Evolutionary conservation across 2,888 invertebrate genomes (phyloP).

Genomic region (Cecidostiba fungosa): DNA sequence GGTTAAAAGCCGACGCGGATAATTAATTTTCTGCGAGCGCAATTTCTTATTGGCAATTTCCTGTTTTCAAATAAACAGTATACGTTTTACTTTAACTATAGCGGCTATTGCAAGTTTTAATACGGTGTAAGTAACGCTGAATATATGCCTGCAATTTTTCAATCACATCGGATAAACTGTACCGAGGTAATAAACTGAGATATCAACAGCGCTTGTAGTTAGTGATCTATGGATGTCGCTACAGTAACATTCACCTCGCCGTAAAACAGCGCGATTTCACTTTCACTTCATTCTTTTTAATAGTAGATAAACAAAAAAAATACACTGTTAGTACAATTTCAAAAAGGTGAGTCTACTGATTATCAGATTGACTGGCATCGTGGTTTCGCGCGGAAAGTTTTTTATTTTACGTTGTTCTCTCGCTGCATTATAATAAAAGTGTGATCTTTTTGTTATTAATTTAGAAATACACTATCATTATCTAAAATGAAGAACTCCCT

Average conservation of each 20-base stretch:
- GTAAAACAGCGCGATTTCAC: constrained; percentile 7
- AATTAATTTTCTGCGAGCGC: constrained; percentile 12
- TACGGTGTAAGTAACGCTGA: constrained; percentile 12
- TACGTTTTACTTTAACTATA: constrained; percentile 8
- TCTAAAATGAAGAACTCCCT: neutral
- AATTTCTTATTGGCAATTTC: constrained; percentile 2
- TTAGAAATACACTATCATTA: neutral
- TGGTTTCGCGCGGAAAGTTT: neutral
- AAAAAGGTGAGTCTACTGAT: neutral
- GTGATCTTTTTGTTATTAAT: neutral
- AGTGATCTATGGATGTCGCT: constrained; percentile 9
- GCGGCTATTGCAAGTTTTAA: constrained; percentile 13
- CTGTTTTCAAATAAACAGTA: constrained; percentile 14
- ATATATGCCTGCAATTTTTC: constrained; percentile 13
- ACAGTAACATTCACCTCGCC: constrained; percentile 12
- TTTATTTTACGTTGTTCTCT: neutral
- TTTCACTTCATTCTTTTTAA: constrained; percentile 4
- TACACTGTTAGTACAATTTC: neutral
- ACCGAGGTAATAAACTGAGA: constrained; percentile 13
- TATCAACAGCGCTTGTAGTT: constrained; percentile 13
- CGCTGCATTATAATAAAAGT: neutral
- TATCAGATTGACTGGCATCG: neutral
- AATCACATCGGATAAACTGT: constrained; percentile 13
- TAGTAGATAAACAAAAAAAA: neutral
- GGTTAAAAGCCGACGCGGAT: neutral